Evolutionary conservation across 2,797 vertebrate genomes (phyloP), one percentile per base, ranked within the genome.

Genomic region (Channallabes apus): DNA sequence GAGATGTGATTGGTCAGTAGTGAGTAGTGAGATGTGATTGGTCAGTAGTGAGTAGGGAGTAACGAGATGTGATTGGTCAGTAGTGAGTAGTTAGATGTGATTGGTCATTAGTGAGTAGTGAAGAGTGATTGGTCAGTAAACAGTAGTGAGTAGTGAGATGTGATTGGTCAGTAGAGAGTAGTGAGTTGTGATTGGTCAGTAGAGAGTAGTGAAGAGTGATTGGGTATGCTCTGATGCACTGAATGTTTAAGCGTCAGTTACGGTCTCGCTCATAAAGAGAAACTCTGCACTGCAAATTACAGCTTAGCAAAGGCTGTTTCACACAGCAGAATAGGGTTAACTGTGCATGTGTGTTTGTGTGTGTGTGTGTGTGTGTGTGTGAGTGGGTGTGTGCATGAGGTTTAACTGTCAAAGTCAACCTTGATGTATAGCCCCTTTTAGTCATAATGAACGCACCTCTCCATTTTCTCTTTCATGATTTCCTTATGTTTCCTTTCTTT

Each of bases 351-450:
- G 69, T 85, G 59, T 56, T 38, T 58, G 46, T 79, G 11, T 67
- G 54, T 56, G 58, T 65, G 58, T n/a, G 29, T 17, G 18, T 56
- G 38, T 72, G 67, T 64, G 69, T 85, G 59, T 56, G 58, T 58
- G 46, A 71, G 11, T 67, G 54, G 38, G 68, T 65, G 58, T n/a
- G 29, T 17, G 18, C 24, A 41, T 12, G 41, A 2, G 2, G 1
- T 17, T 58, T 75, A 46, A 27, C 22, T 54, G 61, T 27, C 51
- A 75, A 27, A 41, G 15, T 11, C 71, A 20, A n/a, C 64, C 78
- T 72, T 51, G 29, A 64, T 61, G 46, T 77, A 85, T 58, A 41
- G 65, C 81, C 38, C 41, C 18, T 72, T 51, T 32, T 58, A 51
- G 12, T 29, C 58, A 73, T 22, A 72, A 62, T n/a, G n/a, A 69